Base-by-base conservation (phyloP, 2,113 vertebrate genomes). In the Anoura caudifer region DNA sequence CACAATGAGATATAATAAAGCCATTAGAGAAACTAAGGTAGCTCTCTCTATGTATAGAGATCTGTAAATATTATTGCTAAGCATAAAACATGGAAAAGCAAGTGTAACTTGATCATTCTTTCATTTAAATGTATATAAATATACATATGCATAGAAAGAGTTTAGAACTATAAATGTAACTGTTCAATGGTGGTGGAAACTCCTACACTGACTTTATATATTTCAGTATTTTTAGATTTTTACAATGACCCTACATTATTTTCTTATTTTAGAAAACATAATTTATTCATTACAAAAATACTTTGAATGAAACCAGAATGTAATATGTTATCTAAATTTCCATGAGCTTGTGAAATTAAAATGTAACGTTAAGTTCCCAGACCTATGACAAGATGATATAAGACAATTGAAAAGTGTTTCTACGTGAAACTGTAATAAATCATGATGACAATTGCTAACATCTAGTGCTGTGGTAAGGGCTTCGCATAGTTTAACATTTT, bases 221-320 rank as follows among this genome's bases (percentile, higher is more conserved):
- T 50, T 85, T 85, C 20, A 9, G 0, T 45, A 81, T 91, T 65
- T 84, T 85, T 77, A 82, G 45, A 3, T 86, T 76, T 87, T 92
- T 47, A 90, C 5, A 73, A 38, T 47, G 33, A 83, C 28, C 7
- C 47, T 90, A 79, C 1, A 79, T 77, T 88, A 28, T 16, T 73
- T 92, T 90, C n/a, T 65, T 87, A 91, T 89, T 92, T 91, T 82
- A 77, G 7, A 33, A 63, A 77, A 96, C 14, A 19, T 33, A n/a
- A 59, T 61, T 28, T 83, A 87, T 50, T 92, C 26, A 84, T 84
- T 90, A 67, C 12, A 92, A 95, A 88, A 92, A 65, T 56, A 41
- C 4, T 69, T 33, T 67, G 3, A 90, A 82, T 61, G 16, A 73
- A 96, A 85, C 28, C 50, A 70, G 22, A 90, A 20, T 96, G 15